Evolutionary conservation across 2,888 invertebrate genomes (phyloP).

Genomic region (Napeogenes inachia): DNA sequence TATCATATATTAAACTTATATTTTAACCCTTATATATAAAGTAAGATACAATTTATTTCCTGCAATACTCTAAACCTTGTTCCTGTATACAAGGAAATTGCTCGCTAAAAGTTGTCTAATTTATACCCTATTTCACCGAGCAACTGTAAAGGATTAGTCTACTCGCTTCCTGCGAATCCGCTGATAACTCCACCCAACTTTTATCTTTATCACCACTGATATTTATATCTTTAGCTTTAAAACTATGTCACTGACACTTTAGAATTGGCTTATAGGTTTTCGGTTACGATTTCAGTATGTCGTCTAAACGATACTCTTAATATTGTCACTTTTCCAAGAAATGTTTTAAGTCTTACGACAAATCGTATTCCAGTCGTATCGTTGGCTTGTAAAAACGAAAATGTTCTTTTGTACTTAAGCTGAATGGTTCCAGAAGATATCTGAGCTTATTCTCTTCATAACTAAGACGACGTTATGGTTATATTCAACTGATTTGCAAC

Average conservation of each 20-base stretch:
- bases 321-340: too few species aligned
- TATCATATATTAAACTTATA: slow-evolving; percentile 4
- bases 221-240: slow-evolving; percentile 29
- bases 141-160: slow-evolving; percentile 34
- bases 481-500: slow-evolving; percentile 6
- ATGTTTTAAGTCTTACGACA: not conserved
- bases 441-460: slow-evolving; percentile 4
- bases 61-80: slow-evolving; percentile 47
- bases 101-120: slow-evolving; percentile 70
- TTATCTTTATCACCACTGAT: slow-evolving; percentile 32
- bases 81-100: slow-evolving; percentile 68
- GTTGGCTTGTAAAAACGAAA: not conserved
- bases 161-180: slow-evolving; percentile 33
- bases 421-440: slow-evolving; percentile 6
- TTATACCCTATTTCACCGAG: slow-evolving; percentile 58
- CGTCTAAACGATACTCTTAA: not conserved
- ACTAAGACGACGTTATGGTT: slow-evolving; percentile 5
- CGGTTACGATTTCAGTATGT: slow-evolving; percentile 1
- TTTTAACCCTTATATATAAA: not conserved
- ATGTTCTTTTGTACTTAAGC: not conserved
- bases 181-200: slow-evolving; percentile 34
- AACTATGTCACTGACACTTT: slow-evolving; percentile 25
- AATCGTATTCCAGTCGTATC: slow-evolving; percentile 1
- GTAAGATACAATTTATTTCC: slow-evolving; percentile 4
- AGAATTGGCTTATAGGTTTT: slow-evolving; percentile 17